phyloP scores from a whole-genome alignment of 64 coral and sea anemone genomes.

The Astreopora myriophthalma region DNA sequence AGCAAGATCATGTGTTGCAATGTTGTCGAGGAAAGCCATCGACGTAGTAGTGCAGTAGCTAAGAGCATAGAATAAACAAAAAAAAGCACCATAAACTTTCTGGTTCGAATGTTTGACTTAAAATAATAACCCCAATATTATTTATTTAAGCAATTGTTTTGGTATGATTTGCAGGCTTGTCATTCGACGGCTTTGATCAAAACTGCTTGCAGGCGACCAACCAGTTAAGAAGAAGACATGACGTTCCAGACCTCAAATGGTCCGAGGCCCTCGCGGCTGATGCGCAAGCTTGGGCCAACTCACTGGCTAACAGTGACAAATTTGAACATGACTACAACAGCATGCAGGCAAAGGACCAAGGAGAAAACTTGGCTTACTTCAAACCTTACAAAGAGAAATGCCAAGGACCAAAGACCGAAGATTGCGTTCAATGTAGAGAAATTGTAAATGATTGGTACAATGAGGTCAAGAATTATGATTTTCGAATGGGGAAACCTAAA shows the following conservation, averaged over 20 bases:
- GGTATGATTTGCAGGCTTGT: not conserved
- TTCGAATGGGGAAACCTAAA: conserved; percentile 62
- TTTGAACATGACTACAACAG: conserved; percentile 68
- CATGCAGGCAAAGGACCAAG: conserved; percentile 56
- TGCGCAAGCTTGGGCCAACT: conserved; percentile 85
- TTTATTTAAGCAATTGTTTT: no score
- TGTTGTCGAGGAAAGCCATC: no score
- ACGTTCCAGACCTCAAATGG: conserved; percentile 64
- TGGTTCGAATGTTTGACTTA: no score
- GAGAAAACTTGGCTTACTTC: conserved; percentile 90
- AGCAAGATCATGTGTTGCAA: no score
- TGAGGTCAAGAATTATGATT: conserved; percentile 91
- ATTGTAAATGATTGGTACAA: conserved; percentile 83
- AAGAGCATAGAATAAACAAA: no score
- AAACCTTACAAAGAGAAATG: conserved; percentile 72
- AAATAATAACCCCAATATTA: no score
- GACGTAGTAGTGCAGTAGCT: no score
- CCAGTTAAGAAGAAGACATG: conserved; percentile 67
- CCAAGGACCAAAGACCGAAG: not conserved
- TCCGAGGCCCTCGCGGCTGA: conserved; percentile 65
- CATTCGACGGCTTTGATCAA: conserved; percentile 61
- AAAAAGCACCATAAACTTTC: no score
- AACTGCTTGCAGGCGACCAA: conserved; percentile 89
- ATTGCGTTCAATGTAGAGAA: conserved; percentile 78
- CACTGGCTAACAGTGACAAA: conserved; percentile 47